Percentiles rank a stretch among this genome's conserved stretches.
Evolutionary conservation across 92 coral and sea anemone species (phyloP).

Genomic region (Heliopora coerulea): DNA sequence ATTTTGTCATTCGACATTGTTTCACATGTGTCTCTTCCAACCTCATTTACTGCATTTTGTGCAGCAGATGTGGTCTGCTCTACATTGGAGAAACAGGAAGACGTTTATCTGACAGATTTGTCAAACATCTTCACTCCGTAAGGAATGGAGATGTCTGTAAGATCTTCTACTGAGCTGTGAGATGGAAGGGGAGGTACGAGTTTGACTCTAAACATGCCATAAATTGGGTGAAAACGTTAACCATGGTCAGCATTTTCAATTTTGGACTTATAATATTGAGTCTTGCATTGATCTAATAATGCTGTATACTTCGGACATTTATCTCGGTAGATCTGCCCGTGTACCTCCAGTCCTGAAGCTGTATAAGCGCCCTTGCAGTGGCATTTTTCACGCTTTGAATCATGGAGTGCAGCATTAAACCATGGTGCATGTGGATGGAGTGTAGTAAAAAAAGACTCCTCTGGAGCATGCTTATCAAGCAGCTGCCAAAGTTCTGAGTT

Average conservation of each 20-base stretch:
- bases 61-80: too few species aligned
- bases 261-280: constrained; percentile 24
- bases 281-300: constrained; percentile 38
- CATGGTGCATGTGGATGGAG: constrained; percentile 50
- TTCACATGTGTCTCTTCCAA: too few species aligned
- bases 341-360: constrained; percentile 50
- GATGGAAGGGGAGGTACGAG: constrained; percentile 46
- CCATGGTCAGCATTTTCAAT: constrained; percentile 38
- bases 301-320: constrained; percentile 23
- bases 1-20: too few species aligned
- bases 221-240: constrained; percentile 41
- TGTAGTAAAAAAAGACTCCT: constrained; percentile 34
- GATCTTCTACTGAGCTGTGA: constrained; percentile 24
- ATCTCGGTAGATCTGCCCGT: constrained; percentile 44
- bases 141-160: too few species aligned
- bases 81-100: too few species aligned
- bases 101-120: too few species aligned
- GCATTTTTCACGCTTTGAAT: constrained; percentile 47
- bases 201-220: constrained; percentile 41
- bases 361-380: constrained; percentile 40
- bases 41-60: too few species aligned
- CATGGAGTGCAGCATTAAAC: constrained; percentile 39
- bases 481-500: constrained; percentile 39
- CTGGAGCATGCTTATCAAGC: constrained; percentile 52
- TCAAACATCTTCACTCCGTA: too few species aligned